These are phyloP conservation scores for Ceyx erithaca DNA, from an alignment of 2,797 vertebrate genomes.

Conservation along the genomic window DNA sequence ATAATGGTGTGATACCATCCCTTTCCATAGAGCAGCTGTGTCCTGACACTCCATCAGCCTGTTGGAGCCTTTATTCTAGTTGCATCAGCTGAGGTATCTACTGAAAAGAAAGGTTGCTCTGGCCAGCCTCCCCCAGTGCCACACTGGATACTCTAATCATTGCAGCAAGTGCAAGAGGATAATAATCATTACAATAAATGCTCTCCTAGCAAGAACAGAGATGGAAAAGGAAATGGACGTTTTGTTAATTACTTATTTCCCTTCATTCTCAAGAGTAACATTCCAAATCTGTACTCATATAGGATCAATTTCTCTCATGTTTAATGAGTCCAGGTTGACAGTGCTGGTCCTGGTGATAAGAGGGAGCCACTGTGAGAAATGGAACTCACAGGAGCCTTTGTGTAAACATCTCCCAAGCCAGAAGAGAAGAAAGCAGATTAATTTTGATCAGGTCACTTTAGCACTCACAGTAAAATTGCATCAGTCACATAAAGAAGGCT, in stretches of 20 bases:
- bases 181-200: not conserved
- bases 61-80: not conserved
- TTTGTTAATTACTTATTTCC: not conserved
- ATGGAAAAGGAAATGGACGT: not conserved
- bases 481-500: not conserved
- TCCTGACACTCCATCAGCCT: not conserved
- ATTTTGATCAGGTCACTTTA: not conserved
- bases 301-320: not conserved
- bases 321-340: not conserved
- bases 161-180: not conserved
- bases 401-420: not conserved
- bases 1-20: not conserved
- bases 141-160: not conserved
- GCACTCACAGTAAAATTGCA: not conserved
- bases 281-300: not conserved
- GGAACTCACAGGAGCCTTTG: not conserved
- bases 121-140: not conserved
- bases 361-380: not conserved
- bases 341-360: not conserved
- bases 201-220: not conserved
- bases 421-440: not conserved
- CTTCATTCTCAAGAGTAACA: not conserved
- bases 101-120: not conserved
- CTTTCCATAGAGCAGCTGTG: not conserved
- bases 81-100: not conserved